phyloP scores from a whole-genome alignment of 2,113 vertebrate genomes.

The Pterocles orientalis region DNA sequence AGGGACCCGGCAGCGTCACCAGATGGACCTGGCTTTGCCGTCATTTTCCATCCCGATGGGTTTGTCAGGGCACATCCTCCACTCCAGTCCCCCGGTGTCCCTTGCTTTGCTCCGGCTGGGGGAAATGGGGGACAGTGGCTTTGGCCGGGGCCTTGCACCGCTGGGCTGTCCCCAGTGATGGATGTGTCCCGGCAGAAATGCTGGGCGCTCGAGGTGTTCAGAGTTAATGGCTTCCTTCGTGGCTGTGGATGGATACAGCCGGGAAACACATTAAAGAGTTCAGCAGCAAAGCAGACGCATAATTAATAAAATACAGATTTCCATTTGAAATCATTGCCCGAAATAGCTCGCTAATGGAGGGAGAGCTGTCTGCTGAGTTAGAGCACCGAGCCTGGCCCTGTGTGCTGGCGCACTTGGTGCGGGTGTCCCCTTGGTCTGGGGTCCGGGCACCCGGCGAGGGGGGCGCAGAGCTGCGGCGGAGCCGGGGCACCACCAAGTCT shows the following conservation, averaged over 20 bases:
- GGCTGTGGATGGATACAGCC: constrained; percentile 44
- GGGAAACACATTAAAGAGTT: constrained; percentile 59
- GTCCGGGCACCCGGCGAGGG: not conserved
- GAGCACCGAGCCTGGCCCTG: not conserved
- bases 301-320: constrained; percentile 76
- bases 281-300: constrained; percentile 52
- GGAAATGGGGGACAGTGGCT: not conserved
- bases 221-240: not conserved
- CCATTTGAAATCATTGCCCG: constrained; percentile 60
- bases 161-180: fast-evolving
- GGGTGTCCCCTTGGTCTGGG: not conserved
- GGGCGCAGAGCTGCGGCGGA: not conserved
- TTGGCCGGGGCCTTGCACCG: not conserved
- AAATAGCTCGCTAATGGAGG: constrained; percentile 42
- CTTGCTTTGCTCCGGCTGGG: not conserved
- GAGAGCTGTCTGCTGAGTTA: not conserved
- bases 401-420: not conserved
- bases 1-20: not conserved
- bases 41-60: not conserved
- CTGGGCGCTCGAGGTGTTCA: not conserved
- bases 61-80: not conserved
- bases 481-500: not conserved
- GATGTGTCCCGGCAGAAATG: not conserved
- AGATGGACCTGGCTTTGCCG: constrained; percentile 21
- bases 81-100: fast-evolving